phyloP scores from a whole-genome alignment of 2,888 invertebrate species.

The Hydropsyche betteni region DNA sequence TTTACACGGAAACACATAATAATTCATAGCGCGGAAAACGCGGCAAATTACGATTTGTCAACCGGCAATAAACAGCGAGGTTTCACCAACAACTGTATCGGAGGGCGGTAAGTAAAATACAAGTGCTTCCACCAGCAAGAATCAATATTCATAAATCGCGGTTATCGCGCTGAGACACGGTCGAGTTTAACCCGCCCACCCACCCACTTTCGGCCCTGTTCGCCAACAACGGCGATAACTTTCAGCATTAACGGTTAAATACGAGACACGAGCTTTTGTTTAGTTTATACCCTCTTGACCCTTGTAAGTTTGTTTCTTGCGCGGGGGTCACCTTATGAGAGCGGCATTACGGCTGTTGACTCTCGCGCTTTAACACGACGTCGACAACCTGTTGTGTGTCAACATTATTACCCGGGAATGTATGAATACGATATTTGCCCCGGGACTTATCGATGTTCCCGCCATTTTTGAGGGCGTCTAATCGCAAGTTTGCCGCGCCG shows the following conservation, averaged over 20 bases:
- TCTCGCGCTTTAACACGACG: slow-evolving; percentile 21
- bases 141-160: slow-evolving; percentile 33
- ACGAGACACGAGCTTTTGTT: slow-evolving; percentile 34
- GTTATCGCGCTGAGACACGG: slow-evolving; percentile 20
- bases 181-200: not conserved
- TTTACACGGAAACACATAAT: too few relatives aligned
- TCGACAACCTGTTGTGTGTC: slow-evolving; percentile 33
- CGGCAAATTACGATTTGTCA: too few relatives aligned
- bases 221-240: slow-evolving; percentile 22
- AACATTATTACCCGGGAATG: too few relatives aligned
- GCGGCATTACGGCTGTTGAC: slow-evolving; percentile 32
- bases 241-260: slow-evolving; percentile 31
- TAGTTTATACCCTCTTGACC: slow-evolving; percentile 29
- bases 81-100: not conserved
- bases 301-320: slow-evolving; percentile 36
- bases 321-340: slow-evolving; percentile 31
- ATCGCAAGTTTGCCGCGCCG: not conserved
- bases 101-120: not conserved
- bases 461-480: not conserved
- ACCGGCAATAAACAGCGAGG: too few relatives aligned
- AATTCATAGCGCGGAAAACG: too few relatives aligned
- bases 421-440: too few relatives aligned
- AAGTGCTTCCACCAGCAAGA: not conserved
- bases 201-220: too few relatives aligned
- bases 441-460: too few relatives aligned